Conservation (phyloP, 2,113 vertebrate genomes). For the Scatophagus argus region DNA sequence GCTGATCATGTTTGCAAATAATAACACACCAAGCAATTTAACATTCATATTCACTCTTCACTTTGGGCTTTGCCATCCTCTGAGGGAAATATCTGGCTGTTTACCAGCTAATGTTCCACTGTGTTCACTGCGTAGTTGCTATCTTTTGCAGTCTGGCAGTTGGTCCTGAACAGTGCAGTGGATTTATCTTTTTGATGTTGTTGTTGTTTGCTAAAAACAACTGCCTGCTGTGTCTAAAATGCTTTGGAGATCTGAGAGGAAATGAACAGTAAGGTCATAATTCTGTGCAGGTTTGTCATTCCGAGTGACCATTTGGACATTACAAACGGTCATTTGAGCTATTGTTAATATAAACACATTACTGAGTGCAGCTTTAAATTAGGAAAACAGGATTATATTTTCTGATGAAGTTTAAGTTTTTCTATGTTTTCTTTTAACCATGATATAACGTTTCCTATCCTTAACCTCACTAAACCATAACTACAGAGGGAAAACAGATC, state of each 20-base stretch:
- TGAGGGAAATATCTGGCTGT: neutral
- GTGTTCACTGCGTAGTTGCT: neutral
- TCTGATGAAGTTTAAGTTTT: too few relatives aligned
- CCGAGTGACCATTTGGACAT: neutral
- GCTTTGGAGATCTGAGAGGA: neutral
- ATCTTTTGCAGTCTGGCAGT: neutral
- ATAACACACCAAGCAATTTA: neutral
- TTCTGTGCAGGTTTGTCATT: neutral
- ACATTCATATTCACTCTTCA: neutral
- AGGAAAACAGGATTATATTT: too few relatives aligned
- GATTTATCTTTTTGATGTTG: neutral
- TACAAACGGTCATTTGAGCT: neutral
- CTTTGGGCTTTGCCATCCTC: neutral
- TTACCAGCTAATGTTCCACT: neutral
- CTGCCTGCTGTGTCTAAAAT: neutral
- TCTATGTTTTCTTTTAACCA: too few relatives aligned
- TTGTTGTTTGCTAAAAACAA: neutral
- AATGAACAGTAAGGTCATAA: too few relatives aligned
- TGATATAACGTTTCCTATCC: too few relatives aligned
- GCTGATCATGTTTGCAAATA: neutral
- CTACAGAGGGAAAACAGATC: too few relatives aligned
- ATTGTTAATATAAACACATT: too few relatives aligned
- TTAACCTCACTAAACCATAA: too few relatives aligned
- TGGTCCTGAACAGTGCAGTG: neutral
- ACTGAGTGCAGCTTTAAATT: neutral